Evolutionary conservation across 2,113 vertebrate genomes (phyloP), one percentile per base, ranked within the genome.

Genomic region (Charina bottae): DNA sequence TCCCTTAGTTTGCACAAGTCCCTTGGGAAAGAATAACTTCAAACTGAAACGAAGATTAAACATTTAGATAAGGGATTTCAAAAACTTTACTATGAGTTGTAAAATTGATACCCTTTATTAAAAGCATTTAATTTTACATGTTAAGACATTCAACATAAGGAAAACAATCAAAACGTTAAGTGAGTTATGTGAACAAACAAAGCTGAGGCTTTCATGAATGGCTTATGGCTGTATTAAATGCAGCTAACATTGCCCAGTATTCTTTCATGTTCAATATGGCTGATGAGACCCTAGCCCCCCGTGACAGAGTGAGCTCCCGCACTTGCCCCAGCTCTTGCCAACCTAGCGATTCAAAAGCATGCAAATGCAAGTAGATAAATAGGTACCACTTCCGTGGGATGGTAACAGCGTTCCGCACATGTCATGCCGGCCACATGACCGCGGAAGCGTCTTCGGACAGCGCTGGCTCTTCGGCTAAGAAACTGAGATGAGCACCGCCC

Each of bases 61-160:
- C 93, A 95, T 92, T 53, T 59, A 89, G 94, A 83, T 93, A 95
- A 94, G 84, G 92, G 78, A 0, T 1, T 87, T 91, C 28, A 56
- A 91, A 94, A 93, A 90, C 90, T 95, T 95, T 91, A 83, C 89
- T 85, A 1, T 86, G 13, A n/a, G 24, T 93, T 93, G 72, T 94
- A 96, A 96, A 96, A 92, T 93, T 93, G 94, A 58, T 17, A 83
- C 12, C 60, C 83, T 88, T 94, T 92, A 90, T 94, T 93, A 90
- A 93, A 96, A 93, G 0, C 33, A 87, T 0, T 10, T 94, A 68
- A 56, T 91, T 24, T 42, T 87, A 62, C 23, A 85, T 94, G 62
- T 94, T 28, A 0, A 15, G 37, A 19, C 19, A 89, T 23, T 26
- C 0, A 7, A 33, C 87, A 33, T 46, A 90, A 93, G 28, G 2